phyloP scores from a whole-genome alignment of 2,888 invertebrate species.

The Patella ulyssiponensis region DNA sequence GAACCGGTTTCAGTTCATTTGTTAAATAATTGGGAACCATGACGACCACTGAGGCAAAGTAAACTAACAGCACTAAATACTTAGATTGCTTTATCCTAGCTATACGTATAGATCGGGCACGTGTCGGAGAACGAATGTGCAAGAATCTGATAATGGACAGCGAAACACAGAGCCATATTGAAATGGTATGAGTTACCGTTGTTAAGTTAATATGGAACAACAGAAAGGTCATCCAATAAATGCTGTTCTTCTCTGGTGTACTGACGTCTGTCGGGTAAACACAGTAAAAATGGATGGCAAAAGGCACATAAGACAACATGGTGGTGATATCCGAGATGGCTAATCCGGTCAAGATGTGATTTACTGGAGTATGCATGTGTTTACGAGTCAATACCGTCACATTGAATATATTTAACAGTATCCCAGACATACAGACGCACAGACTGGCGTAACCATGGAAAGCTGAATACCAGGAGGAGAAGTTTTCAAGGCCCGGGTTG shows the following conservation, averaged over 20 bases:
- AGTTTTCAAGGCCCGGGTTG: conserved; percentile 42
- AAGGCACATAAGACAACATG: conserved; percentile 91
- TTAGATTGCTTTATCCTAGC: conserved; percentile 85
- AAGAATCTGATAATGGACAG: conserved; percentile 90
- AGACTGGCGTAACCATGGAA: conserved; percentile 89
- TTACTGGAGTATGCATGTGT: conserved; percentile 91
- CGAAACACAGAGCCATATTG: conserved; percentile 92
- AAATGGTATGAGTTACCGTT: conserved; percentile 89
- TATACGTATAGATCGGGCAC: conserved; percentile 76
- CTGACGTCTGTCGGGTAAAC: conserved; percentile 46
- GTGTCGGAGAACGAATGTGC: conserved; percentile 81
- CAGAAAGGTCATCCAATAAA: conserved; percentile 71
- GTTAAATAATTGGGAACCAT: conserved; percentile 89
- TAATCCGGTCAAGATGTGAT: conserved; percentile 86
- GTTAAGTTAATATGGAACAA: conserved; percentile 89
- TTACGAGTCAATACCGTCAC: conserved; percentile 87
- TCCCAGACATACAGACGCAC: conserved; percentile 90
- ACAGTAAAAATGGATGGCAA: conserved; percentile 79
- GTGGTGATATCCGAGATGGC: conserved; percentile 93
- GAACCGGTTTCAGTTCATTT: conserved; percentile 72
- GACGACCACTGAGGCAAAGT: conserved; percentile 86
- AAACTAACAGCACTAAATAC: conserved; percentile 84
- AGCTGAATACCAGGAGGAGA: conserved; percentile 56
- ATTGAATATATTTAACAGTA: conserved; percentile 91
- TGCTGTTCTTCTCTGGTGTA: conserved; percentile 61